Evolutionary conservation across 2,797 vertebrate genomes (phyloP).

Genomic region (Micrastur ruficollis): DNA sequence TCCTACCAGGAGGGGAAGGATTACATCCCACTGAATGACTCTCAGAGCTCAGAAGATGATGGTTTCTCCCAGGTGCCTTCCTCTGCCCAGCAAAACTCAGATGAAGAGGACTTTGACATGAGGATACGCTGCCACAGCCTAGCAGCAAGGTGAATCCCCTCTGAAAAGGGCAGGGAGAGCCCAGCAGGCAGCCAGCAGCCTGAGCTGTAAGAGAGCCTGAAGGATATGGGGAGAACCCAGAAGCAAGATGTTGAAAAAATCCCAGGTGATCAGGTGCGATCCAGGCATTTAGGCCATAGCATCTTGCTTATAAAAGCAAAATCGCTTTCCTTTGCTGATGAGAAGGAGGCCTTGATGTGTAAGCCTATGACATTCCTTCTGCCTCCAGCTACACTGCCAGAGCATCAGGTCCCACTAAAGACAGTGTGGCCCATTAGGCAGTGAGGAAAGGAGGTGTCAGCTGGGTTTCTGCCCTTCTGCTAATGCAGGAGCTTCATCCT

Average conservation of each 20-base stretch:
- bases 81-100: conserved; percentile 79
- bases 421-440: neutral
- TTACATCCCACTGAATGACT: conserved; percentile 82
- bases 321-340: neutral
- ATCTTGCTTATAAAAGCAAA: neutral
- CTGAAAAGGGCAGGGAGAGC: neutral
- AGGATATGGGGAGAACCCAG: neutral
- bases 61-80: conserved; percentile 91
- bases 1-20: conserved; percentile 85
- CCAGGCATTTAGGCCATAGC: neutral
- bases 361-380: neutral
- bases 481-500: neutral
- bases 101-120: conserved; percentile 81
- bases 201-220: neutral
- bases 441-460: neutral
- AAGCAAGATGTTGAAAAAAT: neutral
- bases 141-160: conserved; percentile 83
- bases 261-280: neutral
- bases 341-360: neutral
- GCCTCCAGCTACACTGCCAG: neutral
- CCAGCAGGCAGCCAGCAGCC: neutral
- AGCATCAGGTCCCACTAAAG: neutral
- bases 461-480: neutral
- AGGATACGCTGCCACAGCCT: conserved; percentile 84
- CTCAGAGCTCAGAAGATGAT: conserved; percentile 93